Conservation (phyloP, 2,888 invertebrate genomes). For the Aleiodes leptofemur region DNA sequence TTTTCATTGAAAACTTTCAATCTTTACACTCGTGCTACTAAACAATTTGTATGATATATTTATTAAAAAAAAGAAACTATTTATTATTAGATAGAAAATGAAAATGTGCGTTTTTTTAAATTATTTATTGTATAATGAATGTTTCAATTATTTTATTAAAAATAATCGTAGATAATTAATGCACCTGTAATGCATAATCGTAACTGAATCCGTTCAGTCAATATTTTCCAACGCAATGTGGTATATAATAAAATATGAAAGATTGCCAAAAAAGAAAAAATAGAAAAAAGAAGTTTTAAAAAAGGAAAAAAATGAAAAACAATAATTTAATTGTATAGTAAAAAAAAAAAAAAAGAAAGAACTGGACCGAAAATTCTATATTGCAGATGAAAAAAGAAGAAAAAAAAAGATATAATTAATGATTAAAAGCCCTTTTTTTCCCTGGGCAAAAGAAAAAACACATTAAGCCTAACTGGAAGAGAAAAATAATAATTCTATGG, state of each 20-base stretch:
- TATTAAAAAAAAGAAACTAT: slow-evolving; percentile 8
- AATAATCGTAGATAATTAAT: slow-evolving; percentile 24
- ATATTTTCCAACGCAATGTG: slow-evolving; percentile 67
- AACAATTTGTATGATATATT: slow-evolving; percentile 6
- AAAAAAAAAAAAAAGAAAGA: background rate
- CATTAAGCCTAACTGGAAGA: slow-evolving; percentile 31
- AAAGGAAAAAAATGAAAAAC: slow-evolving; percentile 9
- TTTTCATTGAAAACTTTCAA: slow-evolving; percentile 12
- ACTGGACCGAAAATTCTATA: slow-evolving; percentile 46
- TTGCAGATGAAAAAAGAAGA: slow-evolving; percentile 32
- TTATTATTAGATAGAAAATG: slow-evolving; percentile 18
- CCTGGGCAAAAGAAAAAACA: slow-evolving; percentile 30
- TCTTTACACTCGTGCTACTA: slow-evolving; percentile 13
- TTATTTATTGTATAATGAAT: slow-evolving; percentile 11
- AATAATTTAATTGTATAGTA: slow-evolving; percentile 41
- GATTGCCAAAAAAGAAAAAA: slow-evolving; percentile 59
- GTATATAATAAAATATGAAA: slow-evolving; percentile 48
- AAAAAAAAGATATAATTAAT: slow-evolving; percentile 25
- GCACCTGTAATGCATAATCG: slow-evolving; percentile 46
- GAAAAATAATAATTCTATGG: slow-evolving; percentile 6
- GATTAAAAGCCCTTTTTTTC: slow-evolving; percentile 12
- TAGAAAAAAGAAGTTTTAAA: slow-evolving; percentile 29
- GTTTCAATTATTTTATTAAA: slow-evolving; percentile 18
- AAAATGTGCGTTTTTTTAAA: slow-evolving; percentile 2
- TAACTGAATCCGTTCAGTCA: slow-evolving; percentile 67